A percentile compares a stretch with the other conserved stretches of the same genome.
phyloP scores from a whole-genome alignment of 2,888 invertebrate genomes.

The Cyaniris semiargus region DNA sequence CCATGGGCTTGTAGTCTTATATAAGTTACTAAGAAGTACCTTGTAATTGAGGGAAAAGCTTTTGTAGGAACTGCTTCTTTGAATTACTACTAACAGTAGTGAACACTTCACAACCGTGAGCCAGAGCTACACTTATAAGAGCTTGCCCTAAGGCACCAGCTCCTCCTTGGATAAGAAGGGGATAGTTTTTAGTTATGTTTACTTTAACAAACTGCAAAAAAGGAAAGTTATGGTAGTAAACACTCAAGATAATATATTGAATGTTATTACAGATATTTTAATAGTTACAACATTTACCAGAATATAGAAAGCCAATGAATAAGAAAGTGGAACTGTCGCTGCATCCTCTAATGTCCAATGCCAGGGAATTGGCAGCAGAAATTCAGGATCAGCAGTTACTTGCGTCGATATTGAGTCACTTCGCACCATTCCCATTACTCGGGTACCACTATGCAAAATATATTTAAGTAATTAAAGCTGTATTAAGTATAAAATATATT shows the following conservation, averaged over 20 bases:
- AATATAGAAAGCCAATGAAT: constrained; percentile 75
- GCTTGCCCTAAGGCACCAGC: constrained; percentile 64
- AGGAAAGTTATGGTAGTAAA: constrained; percentile 28
- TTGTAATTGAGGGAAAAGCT: constrained; percentile 56
- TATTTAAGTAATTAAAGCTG: not conserved
- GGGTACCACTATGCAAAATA: constrained; percentile 60
- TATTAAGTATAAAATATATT: not conserved
- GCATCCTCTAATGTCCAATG: constrained; percentile 86
- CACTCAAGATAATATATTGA: not conserved
- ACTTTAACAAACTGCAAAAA: constrained; percentile 45
- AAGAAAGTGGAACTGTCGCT: constrained; percentile 87
- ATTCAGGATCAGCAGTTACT: constrained; percentile 70
- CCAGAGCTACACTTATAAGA: constrained; percentile 54
- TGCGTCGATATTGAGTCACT: constrained; percentile 76
- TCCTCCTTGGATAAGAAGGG: constrained; percentile 57
- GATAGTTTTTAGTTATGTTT: not conserved
- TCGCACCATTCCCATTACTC: constrained; percentile 83
- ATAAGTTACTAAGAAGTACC: constrained; percentile 43
- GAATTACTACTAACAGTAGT: constrained; percentile 56
- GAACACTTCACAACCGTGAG: constrained; percentile 53
- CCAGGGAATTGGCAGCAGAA: constrained; percentile 84
- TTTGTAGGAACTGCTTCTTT: constrained; percentile 60
- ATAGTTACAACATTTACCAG: constrained; percentile 48
- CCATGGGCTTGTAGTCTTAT: too few relatives aligned
- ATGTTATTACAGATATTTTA: constrained; percentile 24